Conservation (phyloP, 2,888 invertebrate species). For the Nemotelus pantherinus region DNA sequence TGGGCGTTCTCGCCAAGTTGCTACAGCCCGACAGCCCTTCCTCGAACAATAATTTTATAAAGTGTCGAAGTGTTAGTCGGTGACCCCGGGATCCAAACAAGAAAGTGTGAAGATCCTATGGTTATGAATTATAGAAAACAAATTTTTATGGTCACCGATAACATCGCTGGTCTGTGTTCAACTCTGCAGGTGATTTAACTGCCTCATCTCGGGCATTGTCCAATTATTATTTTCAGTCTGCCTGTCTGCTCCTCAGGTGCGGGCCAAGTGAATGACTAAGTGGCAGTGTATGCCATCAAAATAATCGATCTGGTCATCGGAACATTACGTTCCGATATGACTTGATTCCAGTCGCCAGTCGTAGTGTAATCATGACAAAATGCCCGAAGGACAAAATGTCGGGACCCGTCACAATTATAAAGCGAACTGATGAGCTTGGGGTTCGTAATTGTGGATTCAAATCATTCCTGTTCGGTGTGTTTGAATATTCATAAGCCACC, state of each 20-base stretch:
- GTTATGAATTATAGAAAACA: conserved; percentile 50
- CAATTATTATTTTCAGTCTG: conserved; percentile 9
- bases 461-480: conserved; percentile 10
- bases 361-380: background rate
- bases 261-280: conserved; percentile 22
- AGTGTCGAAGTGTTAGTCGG: conserved; percentile 25
- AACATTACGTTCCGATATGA: background rate
- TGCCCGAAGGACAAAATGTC: background rate
- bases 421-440: conserved; percentile 10
- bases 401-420: conserved; percentile 14
- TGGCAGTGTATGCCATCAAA: background rate
- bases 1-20: too few relatives aligned
- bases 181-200: conserved; percentile 47
- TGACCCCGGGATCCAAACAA: conserved; percentile 44
- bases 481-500: conserved; percentile 39
- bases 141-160: conserved; percentile 49
- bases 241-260: conserved; percentile 24
- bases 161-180: conserved; percentile 45
- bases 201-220: conserved; percentile 34
- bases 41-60: background rate
- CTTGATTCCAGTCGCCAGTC: too few relatives aligned
- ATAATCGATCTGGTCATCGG: conserved; percentile 6
- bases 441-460: conserved; percentile 33
- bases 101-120: conserved; percentile 47
- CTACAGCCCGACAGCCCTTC: background rate